Evolutionary conservation across 1,140 invertebrate genomes (phyloP), one percentile per base, ranked within the genome.

Genomic region (Oncopodura yosiiana): DNA sequence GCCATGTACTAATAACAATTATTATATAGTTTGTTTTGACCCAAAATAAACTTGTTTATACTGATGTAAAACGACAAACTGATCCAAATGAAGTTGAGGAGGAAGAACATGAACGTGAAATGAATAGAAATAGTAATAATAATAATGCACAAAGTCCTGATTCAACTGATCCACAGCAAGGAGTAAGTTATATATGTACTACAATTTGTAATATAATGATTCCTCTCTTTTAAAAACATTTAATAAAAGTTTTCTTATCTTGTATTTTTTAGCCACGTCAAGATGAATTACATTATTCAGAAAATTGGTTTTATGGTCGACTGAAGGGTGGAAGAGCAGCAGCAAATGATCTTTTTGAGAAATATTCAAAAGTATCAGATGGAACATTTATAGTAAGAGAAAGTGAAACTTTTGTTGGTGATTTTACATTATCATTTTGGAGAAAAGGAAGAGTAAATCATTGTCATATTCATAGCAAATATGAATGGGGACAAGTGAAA

Each of bases 21-120:
- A n/a, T n/a, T n/a, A n/a, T n/a, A n/a, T n/a, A n/a, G n/a, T 95
- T 97, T 71, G 86, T 94, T n/a, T 70, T 98, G 11, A 94, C 87
- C 0, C 78, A 86, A 49, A 83, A 82, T 62, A 90, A 91, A 69
- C 72, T 96, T 24, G 88, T 85, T 66, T 96, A 93, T 68, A 89
- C 84, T 1, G 84, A 87, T 66, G 71, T 70, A 51, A 69, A 69
- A 32, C 66, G 69, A 19, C 74, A 76, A 21, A 36, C 58, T 16
- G 62, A 64, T 18, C 49, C 66, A 24, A 69, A 73, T 5, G 68
- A 74, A 14, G 74, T 77, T 44, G 75, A 74, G 2, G 80, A 82
- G 44, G 75, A 75, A 18, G 82, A 83, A 38, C 61, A 66, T 74
- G 58, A 67, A 37, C 18, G 50, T 30, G 41, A 41, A 8, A 27